phyloP scores from a whole-genome alignment of 1,140 invertebrate genomes.

The Whitmania pigra region DNA sequence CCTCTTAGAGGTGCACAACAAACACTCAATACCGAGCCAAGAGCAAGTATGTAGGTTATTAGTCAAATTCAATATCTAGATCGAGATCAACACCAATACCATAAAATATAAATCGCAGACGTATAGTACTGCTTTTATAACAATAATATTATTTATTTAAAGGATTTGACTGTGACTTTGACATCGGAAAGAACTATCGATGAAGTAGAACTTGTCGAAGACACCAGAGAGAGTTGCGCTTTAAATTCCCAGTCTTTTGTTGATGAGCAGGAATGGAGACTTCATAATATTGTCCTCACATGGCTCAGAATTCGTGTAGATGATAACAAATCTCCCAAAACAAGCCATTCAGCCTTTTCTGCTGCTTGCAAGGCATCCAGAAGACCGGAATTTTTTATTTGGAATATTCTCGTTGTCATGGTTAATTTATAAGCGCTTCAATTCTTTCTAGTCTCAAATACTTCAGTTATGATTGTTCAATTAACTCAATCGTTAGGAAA shows the following conservation, averaged over 20 bases:
- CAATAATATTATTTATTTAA: slow-evolving; percentile 2
- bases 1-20: no score
- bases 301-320: slow-evolving; percentile 26
- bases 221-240: slow-evolving; percentile 31
- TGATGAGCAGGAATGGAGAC: slow-evolving; percentile 34
- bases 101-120: no score
- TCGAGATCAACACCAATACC: no score
- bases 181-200: slow-evolving; percentile 28
- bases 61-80: no score
- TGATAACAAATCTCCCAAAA: slow-evolving; percentile 18
- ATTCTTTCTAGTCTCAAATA: not conserved
- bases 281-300: slow-evolving; percentile 30
- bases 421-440: slow-evolving; percentile 22
- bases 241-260: slow-evolving; percentile 35
- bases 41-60: no score
- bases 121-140: no score
- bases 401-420: slow-evolving; percentile 27
- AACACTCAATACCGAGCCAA: no score
- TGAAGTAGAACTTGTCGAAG: slow-evolving; percentile 31
- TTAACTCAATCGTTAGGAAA: no score
- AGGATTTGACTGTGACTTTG: slow-evolving; percentile 34
- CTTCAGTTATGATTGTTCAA: no score
- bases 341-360: slow-evolving; percentile 24
- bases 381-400: slow-evolving; percentile 26
- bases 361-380: slow-evolving; percentile 27